phyloP scores from a whole-genome alignment of 2,113 vertebrate genomes.

The Phaethon lepturus region DNA sequence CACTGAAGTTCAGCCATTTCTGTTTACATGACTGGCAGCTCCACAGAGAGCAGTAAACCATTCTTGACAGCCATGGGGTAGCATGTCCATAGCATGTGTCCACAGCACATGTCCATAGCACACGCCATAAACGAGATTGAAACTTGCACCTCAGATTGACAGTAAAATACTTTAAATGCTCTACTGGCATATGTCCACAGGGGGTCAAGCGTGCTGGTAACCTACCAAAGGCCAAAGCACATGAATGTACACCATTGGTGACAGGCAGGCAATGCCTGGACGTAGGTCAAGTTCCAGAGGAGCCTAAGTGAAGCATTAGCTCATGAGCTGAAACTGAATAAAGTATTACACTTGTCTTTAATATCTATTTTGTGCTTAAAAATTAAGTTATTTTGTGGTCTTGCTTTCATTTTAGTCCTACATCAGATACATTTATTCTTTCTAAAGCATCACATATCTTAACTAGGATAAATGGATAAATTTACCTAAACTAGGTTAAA shows the following conservation, averaged over 20 bases:
- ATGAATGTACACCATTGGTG: accelerated
- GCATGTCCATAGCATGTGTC: too few species aligned
- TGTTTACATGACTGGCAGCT: neutral
- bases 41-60: neutral
- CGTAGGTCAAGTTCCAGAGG: neutral
- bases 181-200: accelerated
- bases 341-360: neutral
- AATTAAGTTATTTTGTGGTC: neutral
- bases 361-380: neutral
- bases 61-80: neutral
- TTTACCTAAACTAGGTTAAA: neutral
- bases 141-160: neutral
- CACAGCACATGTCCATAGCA: neutral
- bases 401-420: neutral
- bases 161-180: neutral
- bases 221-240: neutral
- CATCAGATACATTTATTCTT: neutral
- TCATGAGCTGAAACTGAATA: neutral
- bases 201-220: neutral
- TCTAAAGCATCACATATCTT: neutral
- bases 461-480: neutral
- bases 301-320: neutral
- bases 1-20: neutral
- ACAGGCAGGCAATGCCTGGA: neutral
- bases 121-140: neutral